Base-by-base conservation (phyloP, 2,888 invertebrate genomes). In the Gymnocheta viridis region DNA sequence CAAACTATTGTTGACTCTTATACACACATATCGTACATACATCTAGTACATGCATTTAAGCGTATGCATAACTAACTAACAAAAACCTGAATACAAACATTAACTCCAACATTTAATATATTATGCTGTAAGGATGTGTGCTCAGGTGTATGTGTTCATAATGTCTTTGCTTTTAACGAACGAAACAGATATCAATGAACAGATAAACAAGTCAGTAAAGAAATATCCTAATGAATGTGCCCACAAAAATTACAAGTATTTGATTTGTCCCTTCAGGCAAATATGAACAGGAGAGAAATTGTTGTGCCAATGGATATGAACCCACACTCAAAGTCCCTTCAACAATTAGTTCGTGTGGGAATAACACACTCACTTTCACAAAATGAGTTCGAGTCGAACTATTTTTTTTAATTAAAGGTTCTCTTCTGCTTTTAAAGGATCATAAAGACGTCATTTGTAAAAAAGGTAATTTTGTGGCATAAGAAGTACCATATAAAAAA, bases 51-150 rank as follows among this genome's bases (percentile, higher is more conserved):
- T n/a, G 12, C 29, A 54, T 10, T 62, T 14, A 5, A 10, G 24
- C 6, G n/a, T 73, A n/a, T n/a, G 58, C 62, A n/a, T 62, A 58
- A 67, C 35, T 38, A 32, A 1, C n/a, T n/a, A 27, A 49, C 24
- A 69, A 47, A 69, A 51, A n/a, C 29, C 41, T 41, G 29, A 69
- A 51, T 29, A 54, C 58, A 62, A 69, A 70, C 49, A 69, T 58
- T 32, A 67, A 56, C 44, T 44, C 22, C 14, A 49, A 29, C 47
- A 58, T 29, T 41, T 32, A 56, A 44, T 41, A 22, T 17, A 66
- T 64, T 32, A 49, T 54, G 10, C n/a, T n/a, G n/a, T n/a, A n/a
- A n/a, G n/a, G 17, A 14, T 62, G 4, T 19, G n/a, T 22, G 51
- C n/a, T 2, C 2, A 24, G 29, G 17, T 14, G n/a, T 19, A 24